Evolutionary conservation across 2,797 vertebrate species (phyloP), one percentile per base, ranked within the genome.

Genomic region (Prunella strophiata): DNA sequence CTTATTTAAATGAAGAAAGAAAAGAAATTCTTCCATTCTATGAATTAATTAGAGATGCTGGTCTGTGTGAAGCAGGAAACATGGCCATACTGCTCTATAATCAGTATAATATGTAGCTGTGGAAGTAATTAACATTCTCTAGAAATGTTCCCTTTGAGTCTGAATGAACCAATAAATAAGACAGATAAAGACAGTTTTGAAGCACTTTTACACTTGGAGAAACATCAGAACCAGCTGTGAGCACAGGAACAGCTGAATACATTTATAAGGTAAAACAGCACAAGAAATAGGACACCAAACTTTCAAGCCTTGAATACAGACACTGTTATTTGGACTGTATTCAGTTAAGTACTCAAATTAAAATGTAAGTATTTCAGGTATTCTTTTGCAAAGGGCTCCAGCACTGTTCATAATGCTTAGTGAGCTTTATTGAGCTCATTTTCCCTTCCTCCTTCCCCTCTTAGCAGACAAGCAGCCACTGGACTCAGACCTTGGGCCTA

Each of bases 381-480:
- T 13, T 80, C 32, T 73, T 88, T 74, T 42, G 15, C 62, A 67
- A 80, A 80, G 48, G 40, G 40, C 65, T 75, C 27, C 40, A 68
- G 45, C 42, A 54, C 30, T n/a, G 42, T 58, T 85, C 52, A 54
- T 40, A 38, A 38, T 50, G 45, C 30, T 86, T 52, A 50, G 16
- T 63, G 52, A 84, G 45, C 15, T 94, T 95, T 48, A 88, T 26
- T 3, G 1, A 27, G 43, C 20, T 59, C 57, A 4, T 73, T n/a
- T 72, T 95, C 27, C 48, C 5, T 17, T 68, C 27, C 13, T 70
- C 2, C 57, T 16, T 86, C 47, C 29, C 63, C 32, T 27, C 52
- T 57, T 74, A 95, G 96, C 78, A 94, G 85, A 93, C 7, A 88
- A 90, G 34, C 96, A 94, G 71, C 63, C 2, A 81, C 80, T 51